Evolutionary conservation across 2,888 invertebrate genomes (phyloP).

Genomic region (Syrphus vitripennis): DNA sequence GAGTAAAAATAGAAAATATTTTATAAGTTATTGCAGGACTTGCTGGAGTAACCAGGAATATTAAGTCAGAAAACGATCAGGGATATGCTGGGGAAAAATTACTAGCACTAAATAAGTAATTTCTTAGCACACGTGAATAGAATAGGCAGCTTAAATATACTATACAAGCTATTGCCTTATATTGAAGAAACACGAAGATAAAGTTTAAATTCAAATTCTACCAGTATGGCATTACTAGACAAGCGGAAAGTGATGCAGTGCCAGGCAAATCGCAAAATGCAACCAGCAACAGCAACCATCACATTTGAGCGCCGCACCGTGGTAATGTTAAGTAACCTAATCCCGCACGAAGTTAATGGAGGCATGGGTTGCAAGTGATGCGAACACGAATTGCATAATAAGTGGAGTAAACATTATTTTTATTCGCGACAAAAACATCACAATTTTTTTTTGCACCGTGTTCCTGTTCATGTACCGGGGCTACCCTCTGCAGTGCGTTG

Average conservation of each 20-base stretch:
- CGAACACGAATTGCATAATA: conserved; percentile 61
- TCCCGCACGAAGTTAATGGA: conserved; percentile 53
- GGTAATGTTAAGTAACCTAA: conserved; percentile 33
- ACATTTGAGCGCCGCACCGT: neutral
- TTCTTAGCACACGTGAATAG: conserved; percentile 50
- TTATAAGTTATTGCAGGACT: conserved; percentile 58
- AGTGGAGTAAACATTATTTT: conserved; percentile 34
- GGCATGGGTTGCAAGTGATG: conserved; percentile 63
- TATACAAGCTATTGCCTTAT: neutral
- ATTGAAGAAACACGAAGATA: conserved; percentile 13
- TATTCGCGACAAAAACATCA: conserved; percentile 46
- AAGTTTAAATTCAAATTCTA: conserved; percentile 20
- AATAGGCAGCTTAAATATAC: conserved; percentile 23
- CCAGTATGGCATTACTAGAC: no score
- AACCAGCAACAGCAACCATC: conserved; percentile 25
- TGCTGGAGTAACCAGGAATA: conserved; percentile 34
- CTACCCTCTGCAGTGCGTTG: conserved; percentile 13
- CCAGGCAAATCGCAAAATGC: conserved; percentile 22
- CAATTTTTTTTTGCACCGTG: conserved; percentile 24
- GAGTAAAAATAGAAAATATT: conserved; percentile 52
- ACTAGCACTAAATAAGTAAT: conserved; percentile 64
- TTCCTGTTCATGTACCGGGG: conserved; percentile 21
- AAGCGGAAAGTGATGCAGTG: no score
- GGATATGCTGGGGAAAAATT: conserved; percentile 28
- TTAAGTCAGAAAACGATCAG: conserved; percentile 41